Evolutionary conservation across 2,888 invertebrate genomes (phyloP).

Genomic region (Tryphoninae sp.): DNA sequence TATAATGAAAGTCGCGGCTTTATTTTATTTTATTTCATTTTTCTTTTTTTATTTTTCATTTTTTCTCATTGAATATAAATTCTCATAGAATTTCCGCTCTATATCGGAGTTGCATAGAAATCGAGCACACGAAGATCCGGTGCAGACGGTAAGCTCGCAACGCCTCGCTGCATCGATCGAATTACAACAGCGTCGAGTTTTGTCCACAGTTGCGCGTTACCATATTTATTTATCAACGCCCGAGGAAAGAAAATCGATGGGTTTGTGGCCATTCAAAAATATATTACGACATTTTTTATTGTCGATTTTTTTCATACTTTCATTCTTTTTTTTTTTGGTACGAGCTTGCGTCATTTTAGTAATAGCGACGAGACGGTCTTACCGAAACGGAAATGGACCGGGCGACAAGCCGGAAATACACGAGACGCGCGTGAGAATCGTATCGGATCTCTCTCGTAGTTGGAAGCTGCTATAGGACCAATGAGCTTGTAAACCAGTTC

Average conservation of each 20-base stretch:
- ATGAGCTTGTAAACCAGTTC: constrained; percentile 56
- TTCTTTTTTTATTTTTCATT: not conserved
- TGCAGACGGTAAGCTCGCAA: constrained; percentile 34
- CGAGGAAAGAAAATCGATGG: not conserved
- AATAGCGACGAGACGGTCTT: constrained; percentile 31
- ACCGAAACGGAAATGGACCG: constrained; percentile 67
- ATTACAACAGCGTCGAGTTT: constrained; percentile 27
- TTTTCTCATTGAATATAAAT: constrained; percentile 5
- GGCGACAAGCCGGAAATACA: constrained; percentile 60
- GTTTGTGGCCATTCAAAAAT: no score
- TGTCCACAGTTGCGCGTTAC: not conserved
- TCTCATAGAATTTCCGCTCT: constrained; percentile 44
- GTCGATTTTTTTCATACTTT: not conserved
- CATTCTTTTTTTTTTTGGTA: not conserved
- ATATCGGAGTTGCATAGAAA: constrained; percentile 42
- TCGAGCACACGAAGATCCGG: constrained; percentile 22
- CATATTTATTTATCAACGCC: constrained; percentile 18
- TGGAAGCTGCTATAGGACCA: constrained; percentile 13
- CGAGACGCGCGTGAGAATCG: constrained; percentile 20
- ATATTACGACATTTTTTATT: not conserved
- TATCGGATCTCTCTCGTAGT: constrained; percentile 8
- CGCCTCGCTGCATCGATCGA: constrained; percentile 57
- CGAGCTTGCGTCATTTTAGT: not conserved
- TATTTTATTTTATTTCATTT: no score
- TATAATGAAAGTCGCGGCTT: no score